A percentile compares a stretch with the other conserved stretches of the same genome.
phyloP scores from a whole-genome alignment of 2,113 vertebrate genomes.

The Heterochromis multidens region DNA sequence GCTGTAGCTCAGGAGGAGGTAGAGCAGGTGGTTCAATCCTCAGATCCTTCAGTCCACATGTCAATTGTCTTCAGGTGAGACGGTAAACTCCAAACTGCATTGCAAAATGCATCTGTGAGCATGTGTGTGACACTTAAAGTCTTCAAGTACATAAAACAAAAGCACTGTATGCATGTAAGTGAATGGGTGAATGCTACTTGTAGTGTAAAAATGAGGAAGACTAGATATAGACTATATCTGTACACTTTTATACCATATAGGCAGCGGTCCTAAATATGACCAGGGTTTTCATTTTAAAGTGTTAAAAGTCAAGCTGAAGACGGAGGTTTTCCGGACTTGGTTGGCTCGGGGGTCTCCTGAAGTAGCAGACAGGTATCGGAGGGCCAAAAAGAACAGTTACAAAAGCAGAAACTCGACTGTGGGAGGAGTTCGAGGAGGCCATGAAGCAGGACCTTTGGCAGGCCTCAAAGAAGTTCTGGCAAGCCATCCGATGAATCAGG shows the following conservation, averaged over 20 bases:
- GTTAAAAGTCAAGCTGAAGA: background rate
- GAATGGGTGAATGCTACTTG: background rate
- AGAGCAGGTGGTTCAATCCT: background rate
- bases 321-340: too few species aligned
- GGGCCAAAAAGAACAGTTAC: background rate
- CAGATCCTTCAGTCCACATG: background rate
- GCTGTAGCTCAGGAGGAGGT: background rate
- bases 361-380: background rate
- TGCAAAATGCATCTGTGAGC: background rate
- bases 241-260: background rate
- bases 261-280: background rate
- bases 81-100: background rate
- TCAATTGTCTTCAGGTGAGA: background rate
- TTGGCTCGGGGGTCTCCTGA: background rate
- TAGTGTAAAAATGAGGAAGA: background rate
- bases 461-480: background rate
- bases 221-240: background rate
- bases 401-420: background rate
- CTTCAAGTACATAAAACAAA: background rate
- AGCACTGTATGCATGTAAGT: background rate
- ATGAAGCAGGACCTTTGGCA: background rate
- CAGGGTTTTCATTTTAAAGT: background rate
- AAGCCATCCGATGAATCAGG: fast-evolving
- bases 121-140: background rate
- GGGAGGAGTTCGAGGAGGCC: background rate